Conservation (phyloP, 2,113 vertebrate species). For the Dendropsophus ebraccatus region DNA sequence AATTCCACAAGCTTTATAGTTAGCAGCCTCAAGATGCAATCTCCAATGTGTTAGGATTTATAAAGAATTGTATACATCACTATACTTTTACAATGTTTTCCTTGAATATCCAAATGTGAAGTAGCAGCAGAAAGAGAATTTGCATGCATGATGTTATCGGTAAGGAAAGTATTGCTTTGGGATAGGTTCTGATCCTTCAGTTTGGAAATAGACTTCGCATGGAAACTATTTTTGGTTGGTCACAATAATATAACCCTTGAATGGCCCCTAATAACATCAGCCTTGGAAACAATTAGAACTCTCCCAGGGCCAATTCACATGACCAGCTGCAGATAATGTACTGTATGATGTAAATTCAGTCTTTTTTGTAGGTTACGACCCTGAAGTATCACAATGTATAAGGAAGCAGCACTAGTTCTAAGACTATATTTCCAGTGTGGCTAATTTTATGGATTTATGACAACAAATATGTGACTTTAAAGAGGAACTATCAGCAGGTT, state of each 20-base stretch:
- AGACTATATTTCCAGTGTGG: too few relatives aligned
- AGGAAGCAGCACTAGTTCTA: neutral
- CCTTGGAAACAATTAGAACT: neutral
- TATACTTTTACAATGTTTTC: neutral
- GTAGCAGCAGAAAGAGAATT: neutral
- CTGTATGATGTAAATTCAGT: neutral
- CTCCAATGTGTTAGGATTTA: neutral
- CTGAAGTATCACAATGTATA: neutral
- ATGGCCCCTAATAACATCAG: neutral
- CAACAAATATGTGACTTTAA: too few relatives aligned
- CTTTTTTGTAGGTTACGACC: neutral
- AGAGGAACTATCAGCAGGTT: too few relatives aligned
- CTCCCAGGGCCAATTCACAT: neutral
- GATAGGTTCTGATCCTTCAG: neutral
- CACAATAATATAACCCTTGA: conserved; percentile 14
- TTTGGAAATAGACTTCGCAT: conserved; percentile 8
- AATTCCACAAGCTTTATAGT: conserved; percentile 25
- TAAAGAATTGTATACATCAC: neutral
- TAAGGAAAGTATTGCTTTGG: neutral
- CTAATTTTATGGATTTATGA: too few relatives aligned
- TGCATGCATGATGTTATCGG: conserved; percentile 4
- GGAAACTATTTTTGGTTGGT: conserved; percentile 14
- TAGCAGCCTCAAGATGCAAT: neutral
- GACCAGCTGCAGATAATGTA: neutral
- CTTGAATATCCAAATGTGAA: neutral